Evolutionary conservation across 2,888 invertebrate species (phyloP).

Genomic region (Sarcophaga rosellei): DNA sequence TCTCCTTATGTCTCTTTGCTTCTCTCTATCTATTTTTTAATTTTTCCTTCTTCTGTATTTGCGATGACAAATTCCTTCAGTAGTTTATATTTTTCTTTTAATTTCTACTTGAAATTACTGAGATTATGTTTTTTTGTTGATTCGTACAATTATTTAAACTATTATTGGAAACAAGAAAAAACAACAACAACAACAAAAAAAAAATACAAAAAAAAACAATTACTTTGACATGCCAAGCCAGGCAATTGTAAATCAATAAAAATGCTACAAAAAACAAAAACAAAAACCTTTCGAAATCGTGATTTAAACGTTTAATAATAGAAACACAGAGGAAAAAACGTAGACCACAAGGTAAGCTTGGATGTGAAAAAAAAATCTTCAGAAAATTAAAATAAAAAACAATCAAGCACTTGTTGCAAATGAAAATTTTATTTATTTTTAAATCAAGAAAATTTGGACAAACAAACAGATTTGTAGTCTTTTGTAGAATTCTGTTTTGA

Average conservation of each 20-base stretch:
- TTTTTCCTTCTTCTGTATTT: not conserved
- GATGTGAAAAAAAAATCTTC: not conserved
- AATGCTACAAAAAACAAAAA: not conserved
- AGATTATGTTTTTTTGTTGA: not conserved
- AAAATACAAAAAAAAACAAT: too few relatives aligned
- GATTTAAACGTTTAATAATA: slow-evolving; percentile 38
- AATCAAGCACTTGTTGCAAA: not conserved
- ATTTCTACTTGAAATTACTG: not conserved
- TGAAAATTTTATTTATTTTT: too few relatives aligned
- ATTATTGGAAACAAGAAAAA: not conserved
- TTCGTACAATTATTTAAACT: slow-evolving; percentile 18
- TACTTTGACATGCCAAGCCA: not conserved
- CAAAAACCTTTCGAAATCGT: slow-evolving; percentile 34
- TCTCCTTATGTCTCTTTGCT: too few relatives aligned
- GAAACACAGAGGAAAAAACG: not conserved
- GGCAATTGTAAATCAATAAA: slow-evolving; percentile 27
- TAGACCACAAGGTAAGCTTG: too few relatives aligned
- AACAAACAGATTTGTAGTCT: too few relatives aligned
- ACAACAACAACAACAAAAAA: not conserved
- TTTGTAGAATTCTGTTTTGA: too few relatives aligned
- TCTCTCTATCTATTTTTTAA: not conserved
- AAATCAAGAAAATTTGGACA: too few relatives aligned
- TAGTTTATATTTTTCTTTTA: not conserved
- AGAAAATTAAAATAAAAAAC: not conserved
- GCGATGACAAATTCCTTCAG: slow-evolving; percentile 6